A percentile compares a stretch with the other conserved stretches of the same genome.
phyloP scores from a whole-genome alignment of 2,888 invertebrate genomes.

The Drosophila emarginata region DNA sequence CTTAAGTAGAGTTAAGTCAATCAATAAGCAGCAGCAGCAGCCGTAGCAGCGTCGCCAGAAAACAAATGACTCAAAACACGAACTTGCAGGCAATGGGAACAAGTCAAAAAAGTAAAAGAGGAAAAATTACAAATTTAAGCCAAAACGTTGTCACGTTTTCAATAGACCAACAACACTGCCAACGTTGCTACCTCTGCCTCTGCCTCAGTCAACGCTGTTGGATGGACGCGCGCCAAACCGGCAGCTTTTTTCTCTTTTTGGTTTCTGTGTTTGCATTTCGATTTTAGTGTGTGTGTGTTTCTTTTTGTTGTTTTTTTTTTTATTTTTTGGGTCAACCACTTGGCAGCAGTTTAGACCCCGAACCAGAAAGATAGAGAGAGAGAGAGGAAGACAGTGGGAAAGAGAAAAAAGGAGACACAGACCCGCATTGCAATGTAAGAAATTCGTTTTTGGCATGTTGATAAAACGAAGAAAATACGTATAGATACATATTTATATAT shows the following conservation, averaged over 20 bases:
- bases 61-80: constrained; percentile 73
- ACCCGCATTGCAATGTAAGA: constrained; percentile 73
- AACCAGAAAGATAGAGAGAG: constrained; percentile 25
- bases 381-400: constrained; percentile 12
- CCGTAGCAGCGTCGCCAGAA: neutral
- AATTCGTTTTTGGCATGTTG: constrained; percentile 73
- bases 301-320: constrained; percentile 70
- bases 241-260: constrained; percentile 48
- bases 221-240: constrained; percentile 23
- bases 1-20: constrained; percentile 8
- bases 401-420: constrained; percentile 27
- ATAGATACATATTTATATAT: neutral
- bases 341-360: constrained; percentile 73
- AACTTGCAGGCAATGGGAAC: constrained; percentile 45
- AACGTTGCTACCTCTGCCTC: neutral
- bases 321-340: constrained; percentile 76
- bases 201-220: constrained; percentile 30
- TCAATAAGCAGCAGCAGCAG: constrained; percentile 18
- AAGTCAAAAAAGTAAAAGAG: constrained; percentile 30
- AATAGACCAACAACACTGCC: constrained; percentile 42
- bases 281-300: constrained; percentile 25
- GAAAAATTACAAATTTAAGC: constrained; percentile 27
- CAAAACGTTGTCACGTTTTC: constrained; percentile 71
- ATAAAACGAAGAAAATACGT: constrained; percentile 41
- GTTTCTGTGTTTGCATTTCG: constrained; percentile 13